Percentiles rank a stretch among this genome's conserved stretches.
phyloP scores from a whole-genome alignment of 1,140 invertebrate species.

The Contarinia nasturtii region DNA sequence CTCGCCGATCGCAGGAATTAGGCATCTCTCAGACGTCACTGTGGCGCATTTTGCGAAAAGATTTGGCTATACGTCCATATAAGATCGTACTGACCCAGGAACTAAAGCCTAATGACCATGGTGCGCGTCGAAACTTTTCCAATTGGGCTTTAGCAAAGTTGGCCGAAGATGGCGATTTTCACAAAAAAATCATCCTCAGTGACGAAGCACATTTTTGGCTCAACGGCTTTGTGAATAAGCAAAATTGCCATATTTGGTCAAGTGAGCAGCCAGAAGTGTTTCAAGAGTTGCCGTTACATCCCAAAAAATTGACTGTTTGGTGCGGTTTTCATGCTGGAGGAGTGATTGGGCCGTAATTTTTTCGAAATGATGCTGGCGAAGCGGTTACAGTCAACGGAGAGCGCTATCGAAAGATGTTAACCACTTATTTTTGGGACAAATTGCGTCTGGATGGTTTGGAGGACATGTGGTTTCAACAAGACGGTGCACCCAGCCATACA shows the following conservation, averaged over 20 bases:
- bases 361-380: constrained; percentile 9
- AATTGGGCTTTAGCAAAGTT: not conserved
- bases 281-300: constrained; percentile 11
- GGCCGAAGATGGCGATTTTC: not conserved
- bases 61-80: not conserved
- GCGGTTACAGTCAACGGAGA: constrained; percentile 10
- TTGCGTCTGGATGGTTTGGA: constrained; percentile 7
- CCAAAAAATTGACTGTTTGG: constrained; percentile 16
- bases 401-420: constrained; percentile 10
- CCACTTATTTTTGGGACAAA: constrained; percentile 9
- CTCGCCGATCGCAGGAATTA: constrained; percentile 9
- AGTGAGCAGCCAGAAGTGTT: constrained; percentile 2
- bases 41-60: constrained; percentile 7
- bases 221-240: not conserved
- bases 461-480: constrained; percentile 9
- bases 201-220: not conserved
- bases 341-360: constrained; percentile 12
- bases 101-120: not conserved
- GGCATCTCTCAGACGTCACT: constrained; percentile 7
- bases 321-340: constrained; percentile 4
- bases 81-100: not conserved
- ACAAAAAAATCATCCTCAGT: not conserved
- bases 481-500: constrained; percentile 3
- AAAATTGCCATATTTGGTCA: not conserved
- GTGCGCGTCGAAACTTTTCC: not conserved